Conservation (phyloP, 92 coral and sea anemone genomes). For the Heliopora coerulea region DNA sequence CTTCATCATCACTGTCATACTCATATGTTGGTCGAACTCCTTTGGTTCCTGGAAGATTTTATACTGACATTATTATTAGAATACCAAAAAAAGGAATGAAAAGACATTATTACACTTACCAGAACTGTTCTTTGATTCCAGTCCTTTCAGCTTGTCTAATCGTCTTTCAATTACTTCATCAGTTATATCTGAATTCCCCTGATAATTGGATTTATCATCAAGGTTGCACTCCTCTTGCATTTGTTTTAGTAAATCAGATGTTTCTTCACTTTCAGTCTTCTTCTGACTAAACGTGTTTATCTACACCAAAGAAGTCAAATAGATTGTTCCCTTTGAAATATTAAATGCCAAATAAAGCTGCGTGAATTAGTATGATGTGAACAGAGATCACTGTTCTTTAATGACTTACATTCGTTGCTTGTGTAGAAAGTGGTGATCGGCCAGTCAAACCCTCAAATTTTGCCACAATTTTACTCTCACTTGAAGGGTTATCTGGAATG, state of each 20-base stretch:
- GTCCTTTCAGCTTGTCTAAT: constrained; percentile 78
- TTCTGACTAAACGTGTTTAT: constrained; percentile 61
- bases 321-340: background rate
- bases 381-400: too few species aligned
- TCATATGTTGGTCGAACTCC: constrained; percentile 52
- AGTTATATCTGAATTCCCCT: constrained; percentile 30
- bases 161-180: constrained; percentile 76
- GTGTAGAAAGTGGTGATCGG: constrained; percentile 70
- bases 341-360: too few species aligned
- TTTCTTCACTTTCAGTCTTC: constrained; percentile 79
- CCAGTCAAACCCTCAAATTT: constrained; percentile 84
- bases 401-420: constrained; percentile 59
- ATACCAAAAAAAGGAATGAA: background rate
- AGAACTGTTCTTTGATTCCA: constrained; percentile 59
- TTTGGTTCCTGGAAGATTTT: constrained; percentile 52
- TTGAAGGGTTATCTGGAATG: constrained; percentile 30
- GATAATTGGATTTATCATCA: constrained; percentile 52
- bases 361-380: too few species aligned
- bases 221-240: constrained; percentile 72
- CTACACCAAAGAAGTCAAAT: constrained; percentile 21
- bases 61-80: too few species aligned
- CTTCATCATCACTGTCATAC: constrained; percentile 96
- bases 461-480: constrained; percentile 48
- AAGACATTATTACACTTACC: constrained; percentile 23
- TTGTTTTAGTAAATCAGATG: constrained; percentile 72